Evolutionary conservation across 2,888 invertebrate species (phyloP).

Genomic region (Stegana nigrithorax): DNA sequence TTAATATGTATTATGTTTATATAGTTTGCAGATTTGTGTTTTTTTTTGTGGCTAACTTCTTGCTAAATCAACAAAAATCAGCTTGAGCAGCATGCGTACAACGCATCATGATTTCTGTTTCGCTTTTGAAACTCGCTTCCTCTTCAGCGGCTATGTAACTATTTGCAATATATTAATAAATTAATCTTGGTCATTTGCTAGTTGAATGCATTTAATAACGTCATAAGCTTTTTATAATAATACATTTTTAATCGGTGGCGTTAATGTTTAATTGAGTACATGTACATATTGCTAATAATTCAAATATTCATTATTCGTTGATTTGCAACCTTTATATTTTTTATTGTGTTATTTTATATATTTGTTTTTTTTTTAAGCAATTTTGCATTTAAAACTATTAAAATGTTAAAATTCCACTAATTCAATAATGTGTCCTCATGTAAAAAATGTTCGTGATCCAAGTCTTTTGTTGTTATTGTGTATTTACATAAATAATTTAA

Average conservation of each 20-base stretch:
- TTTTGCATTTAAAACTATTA: not conserved
- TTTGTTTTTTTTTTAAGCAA: not conserved
- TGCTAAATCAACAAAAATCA: too few relatives aligned
- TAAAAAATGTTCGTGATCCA: slow-evolving; percentile 41
- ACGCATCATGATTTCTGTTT: too few relatives aligned
- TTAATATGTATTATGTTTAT: too few relatives aligned
- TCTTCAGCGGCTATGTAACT: slow-evolving; percentile 29
- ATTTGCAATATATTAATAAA: too few relatives aligned
- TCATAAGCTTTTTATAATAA: slow-evolving; percentile 29
- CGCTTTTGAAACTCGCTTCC: too few relatives aligned
- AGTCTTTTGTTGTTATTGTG: slow-evolving; percentile 47
- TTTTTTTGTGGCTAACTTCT: too few relatives aligned
- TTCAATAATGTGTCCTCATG: slow-evolving; percentile 37
- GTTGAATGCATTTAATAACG: slow-evolving; percentile 3
- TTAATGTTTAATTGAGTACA: slow-evolving; percentile 30
- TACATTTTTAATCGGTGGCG: slow-evolving; percentile 50
- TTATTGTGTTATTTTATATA: too few relatives aligned
- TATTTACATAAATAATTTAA: slow-evolving; percentile 11
- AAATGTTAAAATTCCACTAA: not conserved
- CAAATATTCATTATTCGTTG: slow-evolving; percentile 3
- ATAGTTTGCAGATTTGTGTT: too few relatives aligned
- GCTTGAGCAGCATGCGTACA: too few relatives aligned
- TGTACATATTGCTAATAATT: slow-evolving; percentile 12
- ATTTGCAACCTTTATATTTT: not conserved
- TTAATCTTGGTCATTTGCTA: too few relatives aligned